Evolutionary conservation across 2,113 vertebrate genomes (phyloP), one percentile per base, ranked within the genome.

Genomic region (Trochalopteron elliotii): DNA sequence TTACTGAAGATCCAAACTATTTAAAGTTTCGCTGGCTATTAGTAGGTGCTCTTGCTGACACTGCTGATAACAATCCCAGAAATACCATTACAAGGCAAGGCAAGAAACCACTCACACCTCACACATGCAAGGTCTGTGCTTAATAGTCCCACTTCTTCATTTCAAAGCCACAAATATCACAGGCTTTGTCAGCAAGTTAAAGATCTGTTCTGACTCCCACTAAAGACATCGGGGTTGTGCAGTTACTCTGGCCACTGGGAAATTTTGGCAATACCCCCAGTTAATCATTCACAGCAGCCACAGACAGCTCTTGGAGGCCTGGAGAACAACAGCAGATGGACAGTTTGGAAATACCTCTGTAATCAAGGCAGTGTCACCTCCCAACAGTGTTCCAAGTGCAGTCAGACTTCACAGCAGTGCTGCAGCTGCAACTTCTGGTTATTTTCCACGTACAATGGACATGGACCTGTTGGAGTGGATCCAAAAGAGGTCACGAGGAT

Each of bases 131-230:
- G 40, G 42, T 8, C 90, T 83, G 75, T 12, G 74, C 84, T 95
- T 71, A 65, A 81, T 69, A 90, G 69, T 86, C 82, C 71, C 67
- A 83, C 74, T 49, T 90, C 64, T 93, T 71, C 63, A 27, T 93
- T 89, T 71, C 87, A 52, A 86, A 92, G 76, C 40, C 82, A 88
- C 67, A 75, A 44, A 74, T 47, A 93, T 63, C 86, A 60, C 37
- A 53, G 53, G 76, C 87, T 77, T 44, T 69, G 77, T 35, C 85
- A 88, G 64, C 47, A 47, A 72, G 68, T 52, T 78, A 75, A 91
- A 93, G 67, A 79, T 37, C 63, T 50, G 52, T 8, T 88, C 89
- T 87, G 56, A 71, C 27, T 93, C 20, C 2, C 25, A 30, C 64
- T 63, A 63, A 75, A 93, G 80, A 12, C 65, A 75, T 56, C 52